These are phyloP conservation scores for Lagorchestes hirsutus DNA, from an alignment of 2,797 vertebrate species.

Conservation along the genomic window DNA sequence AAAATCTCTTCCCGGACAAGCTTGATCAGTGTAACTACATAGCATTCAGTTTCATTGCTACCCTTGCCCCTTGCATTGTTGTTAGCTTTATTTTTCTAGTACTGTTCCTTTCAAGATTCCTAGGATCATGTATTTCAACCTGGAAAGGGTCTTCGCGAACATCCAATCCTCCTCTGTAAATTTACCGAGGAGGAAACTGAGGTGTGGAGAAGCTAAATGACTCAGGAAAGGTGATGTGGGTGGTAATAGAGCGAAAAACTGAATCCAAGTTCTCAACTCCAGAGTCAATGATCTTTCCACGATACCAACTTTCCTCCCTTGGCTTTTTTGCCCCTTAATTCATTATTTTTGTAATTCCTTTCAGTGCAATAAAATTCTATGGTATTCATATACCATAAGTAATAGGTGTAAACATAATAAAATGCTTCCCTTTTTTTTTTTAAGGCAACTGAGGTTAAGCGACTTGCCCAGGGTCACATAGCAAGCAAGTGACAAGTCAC, in stretches of 20 bases:
- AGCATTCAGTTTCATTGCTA: background rate
- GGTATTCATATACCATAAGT: background rate
- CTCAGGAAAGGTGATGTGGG: background rate
- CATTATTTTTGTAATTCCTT: background rate
- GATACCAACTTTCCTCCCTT: background rate
- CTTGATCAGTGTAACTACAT: background rate
- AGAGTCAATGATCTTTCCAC: background rate
- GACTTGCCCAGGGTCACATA: background rate
- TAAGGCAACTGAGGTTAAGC: background rate
- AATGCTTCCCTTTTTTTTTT: background rate
- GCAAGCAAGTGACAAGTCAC: background rate
- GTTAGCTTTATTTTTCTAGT: background rate
- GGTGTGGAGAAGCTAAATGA: background rate
- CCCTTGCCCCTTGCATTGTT: background rate
- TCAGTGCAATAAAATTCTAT: background rate
- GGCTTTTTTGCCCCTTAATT: fast-evolving
- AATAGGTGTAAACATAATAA: background rate
- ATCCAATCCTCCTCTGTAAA: background rate
- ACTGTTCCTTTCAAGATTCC: background rate
- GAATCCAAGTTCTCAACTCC: background rate
- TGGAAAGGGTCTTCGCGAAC: background rate
- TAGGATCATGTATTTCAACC: background rate
- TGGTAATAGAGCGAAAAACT: background rate
- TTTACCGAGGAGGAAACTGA: background rate
- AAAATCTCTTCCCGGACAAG: background rate